phyloP scores from a whole-genome alignment of 2,113 vertebrate species.

The Corapipo altera region DNA sequence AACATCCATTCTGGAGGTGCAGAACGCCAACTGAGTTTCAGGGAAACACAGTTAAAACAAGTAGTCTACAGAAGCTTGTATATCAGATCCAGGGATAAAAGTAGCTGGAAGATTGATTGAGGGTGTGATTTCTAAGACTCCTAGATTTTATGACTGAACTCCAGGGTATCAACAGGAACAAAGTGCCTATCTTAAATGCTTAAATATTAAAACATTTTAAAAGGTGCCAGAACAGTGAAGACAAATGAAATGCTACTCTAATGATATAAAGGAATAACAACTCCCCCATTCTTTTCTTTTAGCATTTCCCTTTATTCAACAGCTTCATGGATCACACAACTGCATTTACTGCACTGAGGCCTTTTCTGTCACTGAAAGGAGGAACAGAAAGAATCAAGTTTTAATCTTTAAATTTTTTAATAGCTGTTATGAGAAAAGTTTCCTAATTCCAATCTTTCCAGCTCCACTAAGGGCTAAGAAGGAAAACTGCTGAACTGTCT shows the following conservation, averaged over 20 bases:
- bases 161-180: neutral
- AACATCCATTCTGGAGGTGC: neutral
- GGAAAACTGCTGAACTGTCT: neutral
- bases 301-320: neutral
- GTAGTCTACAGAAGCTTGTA: neutral
- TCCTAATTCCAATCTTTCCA: neutral
- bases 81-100: neutral
- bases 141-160: neutral
- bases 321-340: neutral
- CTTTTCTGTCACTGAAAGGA: neutral
- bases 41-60: neutral
- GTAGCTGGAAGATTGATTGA: neutral
- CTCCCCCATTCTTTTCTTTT: neutral
- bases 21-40: neutral
- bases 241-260: neutral
- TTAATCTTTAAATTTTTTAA: neutral
- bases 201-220: neutral
- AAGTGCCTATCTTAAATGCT: neutral
- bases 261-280: neutral
- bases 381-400: neutral
- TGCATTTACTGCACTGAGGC: neutral
- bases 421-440: neutral
- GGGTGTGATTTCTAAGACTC: neutral
- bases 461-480: neutral
- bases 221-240: neutral